Evolutionary conservation across 2,797 vertebrate genomes (phyloP), one percentile per base, ranked within the genome.

Genomic region (Podarcis lilfordi): DNA sequence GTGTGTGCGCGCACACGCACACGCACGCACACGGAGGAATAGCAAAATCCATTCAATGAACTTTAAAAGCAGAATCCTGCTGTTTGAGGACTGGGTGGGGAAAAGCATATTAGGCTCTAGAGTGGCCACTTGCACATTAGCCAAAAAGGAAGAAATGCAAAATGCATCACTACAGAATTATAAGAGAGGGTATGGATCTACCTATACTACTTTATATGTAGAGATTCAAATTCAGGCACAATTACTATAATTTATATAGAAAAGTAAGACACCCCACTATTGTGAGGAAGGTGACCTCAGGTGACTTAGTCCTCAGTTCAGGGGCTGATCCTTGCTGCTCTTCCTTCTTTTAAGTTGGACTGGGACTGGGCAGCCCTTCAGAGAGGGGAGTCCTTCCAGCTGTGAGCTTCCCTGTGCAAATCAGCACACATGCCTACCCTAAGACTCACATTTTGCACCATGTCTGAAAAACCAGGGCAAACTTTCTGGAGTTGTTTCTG

Each of bases 401-500:
- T 27, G 66, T 11, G 68, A n/a, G 29, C 3, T 13, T 4, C 27
- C 27, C 27, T 71, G 8, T 32, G 27, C n/a, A n/a, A 29, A 69
- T 10, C 27, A 13, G 66, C 66, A 69, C 66, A 69, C 69, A 71
- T 23, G 61, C 17, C 17, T 64, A 5, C 55, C 59, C 8, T 64
- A 66, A 61, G 59, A 3, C 35, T 25, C 32, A 29, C 25, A 79
- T 69, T 84, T 27, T 27, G 5, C 55, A 61, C 35, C 35, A n/a
- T 29, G 23, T 86, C 23, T 71, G 68, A 80, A 86, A 61, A 23
- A 21, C 10, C 68, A 32, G 17, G 5, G 7, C 77, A 6, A 69
- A 76, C 17, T 75, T 82, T 68, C n/a, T 66, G 74, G 17, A 88
- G 19, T 68, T 77, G 40, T 64, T 45, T 45, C 35, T 88, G 25